Base-by-base conservation (phyloP, 2,888 invertebrate species). In the Orthonychiurus folsomi region DNA sequence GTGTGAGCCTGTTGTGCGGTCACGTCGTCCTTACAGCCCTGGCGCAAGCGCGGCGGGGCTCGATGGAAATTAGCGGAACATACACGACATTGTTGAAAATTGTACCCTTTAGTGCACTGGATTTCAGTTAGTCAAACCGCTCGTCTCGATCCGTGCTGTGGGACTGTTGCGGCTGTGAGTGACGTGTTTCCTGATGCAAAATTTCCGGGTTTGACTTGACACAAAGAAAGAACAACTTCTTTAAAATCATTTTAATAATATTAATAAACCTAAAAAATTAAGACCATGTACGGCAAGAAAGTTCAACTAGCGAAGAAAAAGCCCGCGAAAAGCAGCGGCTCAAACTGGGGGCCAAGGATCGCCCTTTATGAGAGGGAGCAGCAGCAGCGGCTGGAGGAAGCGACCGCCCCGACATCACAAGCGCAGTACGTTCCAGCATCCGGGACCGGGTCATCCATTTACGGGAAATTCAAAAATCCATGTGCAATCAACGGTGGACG, bases 291-390 rank as follows among this genome's bases (percentile, higher is more conserved):
- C 63, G 61, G 65, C 15, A 59, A 70, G n/a, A 70, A 68, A 25
- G 28, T 66, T 15, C 67, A 69, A 28, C 59, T 66, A 24, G 60
- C 57, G 21, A 62, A 62, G 57, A 70, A 70, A 58, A 72, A 72
- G 61, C 58, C 64, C 12, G 52, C 65, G 21, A 60, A 53, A 26
- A 62, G 63, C 21, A 60, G 60, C 21, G 67, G 68, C 12, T 69
- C 69, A 20, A 69, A 64, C 58, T 72, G 72, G 72, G 72, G 72
- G 57, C 72, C 72, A 47, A 60, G 72, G 50, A 61, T 70, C 21
- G 72, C 72, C 3, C 28, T 72, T 9, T 64, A 65, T 26, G 70
- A 69, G 57, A 56, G 66, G 28, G 69, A 70, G 59, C 63, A 66
- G 37, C 56, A 61, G 15, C 21, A 50, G 2, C 60, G 58, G 15